Conservation (phyloP, 2,113 vertebrate genomes). For the Australoheros scitulus region DNA sequence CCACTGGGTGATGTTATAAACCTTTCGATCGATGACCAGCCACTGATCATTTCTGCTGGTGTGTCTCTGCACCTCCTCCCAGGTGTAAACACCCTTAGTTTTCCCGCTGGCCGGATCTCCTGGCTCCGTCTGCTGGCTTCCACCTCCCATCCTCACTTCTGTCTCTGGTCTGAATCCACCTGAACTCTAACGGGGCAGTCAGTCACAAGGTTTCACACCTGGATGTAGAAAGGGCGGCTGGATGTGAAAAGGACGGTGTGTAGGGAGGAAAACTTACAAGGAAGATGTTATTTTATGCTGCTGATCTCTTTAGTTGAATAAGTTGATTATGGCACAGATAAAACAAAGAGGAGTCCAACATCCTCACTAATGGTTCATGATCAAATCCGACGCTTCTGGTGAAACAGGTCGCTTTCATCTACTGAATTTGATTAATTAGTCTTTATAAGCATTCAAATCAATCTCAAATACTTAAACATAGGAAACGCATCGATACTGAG, state of each 20-base stretch:
- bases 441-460: background rate
- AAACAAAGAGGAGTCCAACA: background rate
- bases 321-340: background rate
- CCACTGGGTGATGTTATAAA: slow-evolving; percentile 92
- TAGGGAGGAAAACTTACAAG: background rate
- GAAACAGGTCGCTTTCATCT: background rate
- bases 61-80: slow-evolving; percentile 93
- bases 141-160: slow-evolving; percentile 50
- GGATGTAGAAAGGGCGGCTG: background rate
- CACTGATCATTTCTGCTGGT: slow-evolving; percentile 86
- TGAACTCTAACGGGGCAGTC: slow-evolving; percentile 4
- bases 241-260: background rate
- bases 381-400: background rate
- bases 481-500: background rate
- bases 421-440: background rate
- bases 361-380: too few species aligned
- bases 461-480: background rate
- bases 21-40: slow-evolving; percentile 92
- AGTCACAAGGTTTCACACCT: slow-evolving; percentile 33
- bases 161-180: slow-evolving; percentile 21
- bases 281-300: background rate
- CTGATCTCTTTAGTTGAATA: background rate
- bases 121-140: slow-evolving; percentile 50
- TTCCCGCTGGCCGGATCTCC: slow-evolving; percentile 8
- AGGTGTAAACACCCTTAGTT: slow-evolving; percentile 76